Base-by-base conservation (phyloP, 1,140 invertebrate species). In the Drosophila triauraria region DNA sequence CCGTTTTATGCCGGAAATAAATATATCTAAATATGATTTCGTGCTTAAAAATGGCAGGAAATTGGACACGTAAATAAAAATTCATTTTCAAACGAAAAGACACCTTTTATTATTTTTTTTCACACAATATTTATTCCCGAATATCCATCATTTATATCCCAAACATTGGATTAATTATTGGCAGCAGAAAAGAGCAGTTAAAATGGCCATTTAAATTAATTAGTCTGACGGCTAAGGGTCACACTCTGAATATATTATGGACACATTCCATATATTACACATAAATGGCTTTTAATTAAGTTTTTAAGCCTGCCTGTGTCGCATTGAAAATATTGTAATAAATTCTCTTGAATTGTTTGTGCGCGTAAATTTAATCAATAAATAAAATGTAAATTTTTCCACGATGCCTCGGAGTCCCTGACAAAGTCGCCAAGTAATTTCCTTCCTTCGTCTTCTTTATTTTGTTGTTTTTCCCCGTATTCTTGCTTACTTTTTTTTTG, bases 271-370 rank as follows among this genome's bases (percentile, higher is more conserved):
- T 15, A 42, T 62, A 30, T 38, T 47, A 27, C 15, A 56, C 27
- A n/a, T 27, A 64, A 13, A 64, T 50, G 70, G 44, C 43, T 30
- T 75, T 75, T 51, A 76, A 76, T 76, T 76, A 76, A 38, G 23
- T 57, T 75, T 76, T 75, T 67, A 40, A 75, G 43, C 43, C 35
- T 4, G 23, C 8, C 30, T 30, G 27, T 30, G 25, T 67, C 38
- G 27, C 15, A 32, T 15, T 38, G 23, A 38, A 40, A 30, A 69
- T 68, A 38, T 67, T 67, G 62, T 27, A 68, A 68, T 70, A 44
- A 69, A 69, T 68, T 67, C 25, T 3, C 20, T 27, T 27, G 27
- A 48, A 54, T 68, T 53, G 48, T 70, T 54, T 54, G 47, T 25
- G n/a, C 13, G 27, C 20, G n/a, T 30, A 60, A 60, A 43, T 71